Base-by-base conservation (phyloP, 2,113 vertebrate species). In the Alligator mississippiensis region DNA sequence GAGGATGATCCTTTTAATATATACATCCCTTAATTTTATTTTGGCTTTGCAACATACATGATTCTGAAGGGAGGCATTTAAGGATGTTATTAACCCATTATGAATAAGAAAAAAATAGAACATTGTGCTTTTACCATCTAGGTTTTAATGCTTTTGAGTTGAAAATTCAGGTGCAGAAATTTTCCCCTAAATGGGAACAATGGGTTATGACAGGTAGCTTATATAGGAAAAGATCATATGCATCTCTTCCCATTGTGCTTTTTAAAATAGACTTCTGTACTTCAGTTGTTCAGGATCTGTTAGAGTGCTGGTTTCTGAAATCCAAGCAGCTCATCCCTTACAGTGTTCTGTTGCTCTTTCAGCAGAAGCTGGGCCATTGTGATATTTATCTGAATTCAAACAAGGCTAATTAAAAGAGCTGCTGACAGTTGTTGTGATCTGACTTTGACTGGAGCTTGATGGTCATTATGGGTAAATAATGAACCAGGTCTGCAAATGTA, bases 391-490 rank as follows among this genome's bases (percentile, higher is more conserved):
- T 98, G 98, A 98, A 98, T 98, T 98, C 98, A 98, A 98, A 98
- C 97, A 98, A 98, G 98, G 98, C 98, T 98, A 98, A 98, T 98
- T 98, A 98, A 98, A 98, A 98, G 97, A 98, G 97, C 98, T 97
- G 98, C 98, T 98, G 98, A 98, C 98, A 98, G 98, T 98, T 98
- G 98, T 98, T 98, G 98, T 98, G 98, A 98, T 98, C 98, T 97
- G 98, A 98, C 98, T 98, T 98, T 98, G 98, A 98, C 98, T 98
- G 98, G 97, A 98, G 98, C 98, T 98, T 98, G 98, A 98, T 98
- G 98, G 98, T 98, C 98, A 98, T 98, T 98, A 98, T 98, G 98
- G 98, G 98, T 98, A 98, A 98, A 98, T 98, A 98, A 98, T 98
- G 98, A 98, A 98, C 97, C 98, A 97, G 96, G 98, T 97, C 98